phyloP scores from a whole-genome alignment of 1,140 invertebrate genomes.

The Ectropis grisescens region DNA sequence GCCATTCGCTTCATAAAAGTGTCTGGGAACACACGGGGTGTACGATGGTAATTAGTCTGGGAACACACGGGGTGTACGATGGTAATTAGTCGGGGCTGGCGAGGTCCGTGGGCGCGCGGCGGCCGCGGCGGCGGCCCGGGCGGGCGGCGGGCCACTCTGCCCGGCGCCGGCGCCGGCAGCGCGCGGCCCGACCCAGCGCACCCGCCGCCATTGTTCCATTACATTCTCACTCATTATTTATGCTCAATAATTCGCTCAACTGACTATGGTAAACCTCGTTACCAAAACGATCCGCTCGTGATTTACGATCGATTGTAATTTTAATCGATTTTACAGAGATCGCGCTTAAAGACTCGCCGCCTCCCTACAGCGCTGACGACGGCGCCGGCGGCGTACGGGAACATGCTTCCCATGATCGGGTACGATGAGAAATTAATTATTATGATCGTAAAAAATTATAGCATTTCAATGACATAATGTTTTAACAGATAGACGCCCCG shows the following conservation, averaged over 20 bases:
- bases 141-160: slow-evolving; percentile 10
- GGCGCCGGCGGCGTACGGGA: slow-evolving; percentile 8
- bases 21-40: too few species aligned
- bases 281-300: slow-evolving; percentile 19
- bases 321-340: slow-evolving; percentile 31
- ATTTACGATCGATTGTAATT: slow-evolving; percentile 20
- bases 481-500: slow-evolving; percentile 21
- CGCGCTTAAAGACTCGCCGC: slow-evolving; percentile 41
- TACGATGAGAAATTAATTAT: slow-evolving; percentile 9
- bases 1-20: too few species aligned
- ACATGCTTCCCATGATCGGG: slow-evolving; percentile 18
- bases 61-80: too few species aligned
- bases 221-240: too few species aligned
- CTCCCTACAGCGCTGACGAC: slow-evolving; percentile 43
- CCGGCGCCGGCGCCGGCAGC: slow-evolving; percentile 16
- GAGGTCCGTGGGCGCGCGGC: slow-evolving; percentile 15
- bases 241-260: slow-evolving; percentile 34
- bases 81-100: too few species aligned
- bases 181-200: slow-evolving; percentile 14
- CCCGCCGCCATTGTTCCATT: slow-evolving; percentile 26
- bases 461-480: too few species aligned
- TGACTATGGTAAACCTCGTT: slow-evolving; percentile 28
- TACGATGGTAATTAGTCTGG: too few species aligned
- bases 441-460: not conserved
- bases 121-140: slow-evolving; percentile 4